Evolutionary conservation across 1,140 invertebrate genomes (phyloP).

Genomic region (Bombus consobrinus): DNA sequence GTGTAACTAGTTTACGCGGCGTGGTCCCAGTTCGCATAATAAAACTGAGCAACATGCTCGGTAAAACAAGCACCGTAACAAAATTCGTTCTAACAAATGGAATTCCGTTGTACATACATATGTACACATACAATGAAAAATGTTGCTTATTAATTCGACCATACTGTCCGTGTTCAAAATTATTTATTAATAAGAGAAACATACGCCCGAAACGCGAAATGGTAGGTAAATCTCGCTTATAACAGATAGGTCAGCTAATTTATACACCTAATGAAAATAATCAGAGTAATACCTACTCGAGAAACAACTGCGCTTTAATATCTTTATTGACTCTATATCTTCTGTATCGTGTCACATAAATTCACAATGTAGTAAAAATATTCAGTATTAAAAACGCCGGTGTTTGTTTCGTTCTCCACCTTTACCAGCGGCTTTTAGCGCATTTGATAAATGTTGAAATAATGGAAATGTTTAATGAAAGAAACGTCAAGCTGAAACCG

Average conservation of each 20-base stretch:
- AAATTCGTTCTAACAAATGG: background rate
- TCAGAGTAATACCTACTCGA: too few species aligned
- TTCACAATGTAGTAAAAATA: background rate
- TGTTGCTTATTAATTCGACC: background rate
- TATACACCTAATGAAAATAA: background rate
- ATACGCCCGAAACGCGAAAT: background rate
- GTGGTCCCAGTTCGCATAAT: background rate
- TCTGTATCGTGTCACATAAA: background rate
- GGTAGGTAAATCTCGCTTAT: background rate
- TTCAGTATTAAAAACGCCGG: background rate
- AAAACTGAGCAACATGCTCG: background rate
- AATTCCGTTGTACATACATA: background rate
- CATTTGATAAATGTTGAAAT: background rate
- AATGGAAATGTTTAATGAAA: constrained; percentile 6
- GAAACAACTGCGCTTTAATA: background rate
- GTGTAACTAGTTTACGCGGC: background rate
- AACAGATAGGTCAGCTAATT: background rate
- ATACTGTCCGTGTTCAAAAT: background rate
- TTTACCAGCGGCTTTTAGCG: background rate
- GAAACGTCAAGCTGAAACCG: background rate
- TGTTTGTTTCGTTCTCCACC: background rate
- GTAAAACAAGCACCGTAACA: background rate
- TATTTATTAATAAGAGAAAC: background rate
- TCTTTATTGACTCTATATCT: background rate
- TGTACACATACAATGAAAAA: background rate